Base-by-base conservation (phyloP, 2,113 vertebrate species). In the Entomyzon cyanotis region DNA sequence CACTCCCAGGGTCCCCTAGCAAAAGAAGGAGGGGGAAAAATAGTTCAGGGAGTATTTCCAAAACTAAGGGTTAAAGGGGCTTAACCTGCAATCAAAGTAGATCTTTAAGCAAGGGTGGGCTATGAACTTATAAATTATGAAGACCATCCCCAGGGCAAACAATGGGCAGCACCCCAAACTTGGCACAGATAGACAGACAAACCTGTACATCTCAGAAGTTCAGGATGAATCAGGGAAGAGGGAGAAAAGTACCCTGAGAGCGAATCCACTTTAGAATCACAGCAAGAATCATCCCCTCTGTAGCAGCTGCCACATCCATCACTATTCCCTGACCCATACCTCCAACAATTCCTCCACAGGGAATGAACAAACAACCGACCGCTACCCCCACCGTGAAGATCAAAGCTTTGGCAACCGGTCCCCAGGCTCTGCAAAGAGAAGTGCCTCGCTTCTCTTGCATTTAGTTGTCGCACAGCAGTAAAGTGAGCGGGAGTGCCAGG, bases 381-480 rank as follows among this genome's bases (percentile, higher is more conserved):
- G 55, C 23, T 53, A 62, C 28, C n/a, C 46, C 30, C 24, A 31
- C 47, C 6, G 1, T 0, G 8, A 60, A 71, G 58, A 76, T 35
- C 59, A 58, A 49, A 88, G 76, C 3, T 42, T 44, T 49, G 39
- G 73, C 37, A 62, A 2, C 11, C 21, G 14, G 7, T 50, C 39
- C 80, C 47, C 59, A 39, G 41, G 71, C 78, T 94, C 74, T 41
- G 55, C 58, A 5, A 24, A 31, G 33, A 55, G 50, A 63, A 87
- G 18, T 2, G 22, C 44, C 19, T 60, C 47, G 0, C 28, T 79
- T 24, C 3, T 9, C 56, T 18, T 11, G 37, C 11, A 0, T 25
- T 68, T 35, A 53, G 22, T 3, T 27, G 41, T 41, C 1, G 0
- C 31, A 3, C 9, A 10, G 42, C 16, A 5, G 8, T 6, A 7